phyloP scores from a whole-genome alignment of 92 coral and sea anemone species.

The Porites divaricata region DNA sequence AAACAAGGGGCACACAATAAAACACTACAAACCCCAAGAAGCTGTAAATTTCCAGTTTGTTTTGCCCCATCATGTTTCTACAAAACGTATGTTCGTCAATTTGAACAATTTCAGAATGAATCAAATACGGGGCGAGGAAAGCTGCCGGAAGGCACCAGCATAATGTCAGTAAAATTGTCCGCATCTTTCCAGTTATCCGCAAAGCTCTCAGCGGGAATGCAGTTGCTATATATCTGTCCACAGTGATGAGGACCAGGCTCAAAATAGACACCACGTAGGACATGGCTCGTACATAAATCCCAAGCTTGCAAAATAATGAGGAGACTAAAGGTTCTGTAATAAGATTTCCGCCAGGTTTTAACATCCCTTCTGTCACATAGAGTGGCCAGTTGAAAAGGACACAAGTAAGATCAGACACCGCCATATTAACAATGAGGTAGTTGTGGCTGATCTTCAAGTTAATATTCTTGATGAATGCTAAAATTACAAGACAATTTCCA shows the following conservation, averaged over 20 bases:
- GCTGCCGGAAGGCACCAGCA: slow-evolving; percentile 3
- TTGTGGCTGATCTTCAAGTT: slow-evolving; percentile 16
- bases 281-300: slow-evolving; percentile 1
- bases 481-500: slow-evolving; percentile 10
- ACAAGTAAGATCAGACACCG: slow-evolving; percentile 2
- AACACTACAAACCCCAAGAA: background rate
- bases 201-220: slow-evolving; percentile 7
- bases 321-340: slow-evolving; percentile 1
- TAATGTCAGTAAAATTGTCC: background rate
- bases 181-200: background rate
- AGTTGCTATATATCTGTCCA: slow-evolving; percentile 17
- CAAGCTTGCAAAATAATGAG: slow-evolving; percentile 9
- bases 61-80: background rate
- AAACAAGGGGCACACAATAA: slow-evolving; percentile 11
- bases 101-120: background rate
- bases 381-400: slow-evolving; percentile 11
- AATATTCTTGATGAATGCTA: slow-evolving; percentile 5
- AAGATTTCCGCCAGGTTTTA: slow-evolving; percentile 1
- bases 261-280: slow-evolving; percentile 21
- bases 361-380: slow-evolving; percentile 17
- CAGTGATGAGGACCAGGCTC: slow-evolving; percentile 8
- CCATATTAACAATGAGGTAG: slow-evolving; percentile 24
- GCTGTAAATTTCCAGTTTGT: background rate
- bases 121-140: background rate
- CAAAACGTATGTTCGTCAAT: background rate